A percentile compares a stretch with the other conserved stretches of the same genome.
These are phyloP conservation scores for Scaptomyza polygonia DNA, from an alignment of 2,888 invertebrate genomes.

Conservation along the genomic window DNA sequence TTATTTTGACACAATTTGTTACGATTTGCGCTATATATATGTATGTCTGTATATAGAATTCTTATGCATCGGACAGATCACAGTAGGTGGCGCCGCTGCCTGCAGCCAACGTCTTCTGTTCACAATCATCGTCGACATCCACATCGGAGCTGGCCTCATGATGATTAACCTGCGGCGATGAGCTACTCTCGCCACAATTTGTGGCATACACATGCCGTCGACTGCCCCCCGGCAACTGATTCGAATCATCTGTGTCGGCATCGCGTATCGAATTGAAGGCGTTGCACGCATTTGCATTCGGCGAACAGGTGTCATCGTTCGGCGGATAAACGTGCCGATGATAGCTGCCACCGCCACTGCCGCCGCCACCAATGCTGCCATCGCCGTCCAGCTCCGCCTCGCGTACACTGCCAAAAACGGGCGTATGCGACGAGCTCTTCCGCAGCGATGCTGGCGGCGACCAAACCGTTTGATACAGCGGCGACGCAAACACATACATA, in stretches of 20 bases:
- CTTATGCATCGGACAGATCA: constrained; percentile 80
- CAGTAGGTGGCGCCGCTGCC: constrained; percentile 60
- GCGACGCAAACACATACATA: constrained; percentile 84
- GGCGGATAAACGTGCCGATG: constrained; percentile 84
- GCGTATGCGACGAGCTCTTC: constrained; percentile 83
- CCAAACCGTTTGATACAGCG: constrained; percentile 84
- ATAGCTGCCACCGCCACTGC: constrained; percentile 74
- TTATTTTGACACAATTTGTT: constrained; percentile 64
- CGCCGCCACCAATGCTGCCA: constrained; percentile 68
- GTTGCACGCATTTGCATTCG: constrained; percentile 82
- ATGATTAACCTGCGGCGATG: constrained; percentile 82
- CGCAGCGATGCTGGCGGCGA: constrained; percentile 84
- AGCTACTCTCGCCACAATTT: constrained; percentile 83
- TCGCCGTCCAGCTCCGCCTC: constrained; percentile 83
- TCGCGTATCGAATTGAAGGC: constrained; percentile 84
- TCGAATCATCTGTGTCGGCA: constrained; percentile 83
- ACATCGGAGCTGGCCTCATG: constrained; percentile 72
- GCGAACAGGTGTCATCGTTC: constrained; percentile 83
- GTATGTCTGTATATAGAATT: not conserved
- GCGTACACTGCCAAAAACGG: constrained; percentile 83
- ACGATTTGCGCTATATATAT: not conserved
- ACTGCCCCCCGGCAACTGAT: constrained; percentile 75
- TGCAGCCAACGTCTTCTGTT: constrained; percentile 58
- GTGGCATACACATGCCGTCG: constrained; percentile 83
- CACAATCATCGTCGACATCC: constrained; percentile 76